phyloP scores from a whole-genome alignment of 2,888 invertebrate genomes.

The Pegoplata infirma region DNA sequence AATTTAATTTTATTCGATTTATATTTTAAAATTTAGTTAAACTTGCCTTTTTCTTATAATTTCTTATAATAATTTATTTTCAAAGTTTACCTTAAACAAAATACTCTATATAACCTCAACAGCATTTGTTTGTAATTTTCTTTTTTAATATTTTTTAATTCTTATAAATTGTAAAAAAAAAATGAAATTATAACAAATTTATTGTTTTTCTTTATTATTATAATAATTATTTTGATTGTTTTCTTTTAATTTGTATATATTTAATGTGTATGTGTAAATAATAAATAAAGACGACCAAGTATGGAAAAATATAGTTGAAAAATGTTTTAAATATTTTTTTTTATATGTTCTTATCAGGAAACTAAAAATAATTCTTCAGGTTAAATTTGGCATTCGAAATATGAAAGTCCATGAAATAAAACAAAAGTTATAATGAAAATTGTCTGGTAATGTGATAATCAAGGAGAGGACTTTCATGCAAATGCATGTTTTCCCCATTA shows the following conservation, averaged over 20 bases:
- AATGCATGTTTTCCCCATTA: no score
- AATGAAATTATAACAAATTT: conserved; percentile 35
- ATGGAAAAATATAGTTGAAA: conserved; percentile 41
- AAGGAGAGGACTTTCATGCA: no score
- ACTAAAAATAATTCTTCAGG: no score
- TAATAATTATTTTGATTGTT: conserved; percentile 49
- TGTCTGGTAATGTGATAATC: no score
- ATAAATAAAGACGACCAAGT: conserved; percentile 61
- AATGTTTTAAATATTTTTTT: no score
- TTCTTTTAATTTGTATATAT: conserved; percentile 61
- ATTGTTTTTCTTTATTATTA: conserved; percentile 38
- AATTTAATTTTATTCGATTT: conserved; percentile 3
- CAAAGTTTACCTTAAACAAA: not conserved
- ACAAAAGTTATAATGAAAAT: no score
- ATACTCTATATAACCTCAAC: not conserved
- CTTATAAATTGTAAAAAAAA: conserved; percentile 11
- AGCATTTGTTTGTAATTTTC: conserved; percentile 34
- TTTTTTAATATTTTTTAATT: conserved; percentile 26
- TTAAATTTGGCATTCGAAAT: no score
- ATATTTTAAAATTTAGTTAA: conserved; percentile 6
- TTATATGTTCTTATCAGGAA: no score
- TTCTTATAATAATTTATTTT: not conserved
- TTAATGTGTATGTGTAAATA: conserved; percentile 61
- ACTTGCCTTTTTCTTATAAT: conserved; percentile 46
- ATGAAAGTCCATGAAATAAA: no score